phyloP scores from a whole-genome alignment of 23 tunicate genomes.

The Botrylloides violaceus region DNA sequence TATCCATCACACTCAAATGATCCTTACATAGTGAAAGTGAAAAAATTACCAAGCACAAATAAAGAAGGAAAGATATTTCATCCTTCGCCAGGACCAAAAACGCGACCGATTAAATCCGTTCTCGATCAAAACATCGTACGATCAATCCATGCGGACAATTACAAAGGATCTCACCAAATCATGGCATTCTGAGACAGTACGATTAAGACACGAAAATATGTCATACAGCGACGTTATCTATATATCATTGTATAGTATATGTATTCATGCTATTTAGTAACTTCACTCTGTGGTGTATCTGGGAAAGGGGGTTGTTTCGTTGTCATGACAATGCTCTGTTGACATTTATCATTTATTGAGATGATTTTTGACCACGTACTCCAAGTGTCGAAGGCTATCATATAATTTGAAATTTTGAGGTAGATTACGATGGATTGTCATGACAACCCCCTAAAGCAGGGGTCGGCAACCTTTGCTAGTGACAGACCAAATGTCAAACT shows the following conservation, averaged over 20 bases:
- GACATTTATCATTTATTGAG: too few relatives aligned
- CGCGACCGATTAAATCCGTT: conserved; percentile 74
- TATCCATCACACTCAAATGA: conserved; percentile 96
- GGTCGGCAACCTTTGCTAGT: too few relatives aligned
- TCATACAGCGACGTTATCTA: conserved; percentile 26
- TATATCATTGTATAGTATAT: not conserved
- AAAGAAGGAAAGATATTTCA: conserved; percentile 89
- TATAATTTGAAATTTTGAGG: too few relatives aligned
- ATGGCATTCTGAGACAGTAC: conserved; percentile 63
- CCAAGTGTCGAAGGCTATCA: too few relatives aligned
- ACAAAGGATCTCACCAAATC: conserved; percentile 60
- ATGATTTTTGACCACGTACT: too few relatives aligned
- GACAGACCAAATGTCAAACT: too few relatives aligned
- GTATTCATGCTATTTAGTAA: too few relatives aligned
- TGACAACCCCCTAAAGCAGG: too few relatives aligned
- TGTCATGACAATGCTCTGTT: too few relatives aligned
- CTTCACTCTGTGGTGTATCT: too few relatives aligned
- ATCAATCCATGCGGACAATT: conserved; percentile 66
- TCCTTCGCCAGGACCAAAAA: conserved; percentile 78
- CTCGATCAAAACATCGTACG: conserved; percentile 72
- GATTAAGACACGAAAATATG: conserved; percentile 53
- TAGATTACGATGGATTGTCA: too few relatives aligned
- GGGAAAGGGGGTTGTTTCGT: too few relatives aligned
- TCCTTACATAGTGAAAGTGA: conserved; percentile 48
- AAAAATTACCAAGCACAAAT: conserved; percentile 65